These are phyloP conservation scores for Rhagonycha lutea DNA, from an alignment of 2,888 invertebrate genomes.

Conservation along the genomic window DNA sequence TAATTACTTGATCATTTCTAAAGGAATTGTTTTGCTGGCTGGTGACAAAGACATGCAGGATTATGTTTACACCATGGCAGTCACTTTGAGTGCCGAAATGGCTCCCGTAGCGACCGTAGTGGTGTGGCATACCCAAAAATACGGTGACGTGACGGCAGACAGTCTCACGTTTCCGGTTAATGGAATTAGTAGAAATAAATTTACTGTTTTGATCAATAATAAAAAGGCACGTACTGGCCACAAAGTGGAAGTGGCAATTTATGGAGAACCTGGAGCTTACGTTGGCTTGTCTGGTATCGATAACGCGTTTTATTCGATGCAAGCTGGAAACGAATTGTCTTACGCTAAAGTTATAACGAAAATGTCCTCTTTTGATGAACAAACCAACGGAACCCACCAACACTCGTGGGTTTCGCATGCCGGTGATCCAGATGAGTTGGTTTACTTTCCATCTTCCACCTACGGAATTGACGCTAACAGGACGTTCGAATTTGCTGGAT, in stretches of 20 bases:
- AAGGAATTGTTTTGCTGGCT: slow-evolving; percentile 85
- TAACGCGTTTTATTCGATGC: slow-evolving; percentile 88
- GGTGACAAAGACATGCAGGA: slow-evolving; percentile 85
- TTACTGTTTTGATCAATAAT: slow-evolving; percentile 86
- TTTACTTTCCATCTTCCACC: slow-evolving; percentile 86
- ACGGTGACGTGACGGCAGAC: slow-evolving; percentile 88
- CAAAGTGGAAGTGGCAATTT: slow-evolving; percentile 90
- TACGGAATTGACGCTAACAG: slow-evolving; percentile 93
- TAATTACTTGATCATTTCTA: slow-evolving; percentile 90
- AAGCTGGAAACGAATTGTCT: slow-evolving; percentile 88
- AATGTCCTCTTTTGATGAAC: slow-evolving; percentile 86
- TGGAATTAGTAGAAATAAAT: slow-evolving; percentile 92
- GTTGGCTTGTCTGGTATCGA: slow-evolving; percentile 91
- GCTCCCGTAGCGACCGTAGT: slow-evolving; percentile 90
- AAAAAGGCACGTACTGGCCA: slow-evolving; percentile 92
- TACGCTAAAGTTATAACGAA: slow-evolving; percentile 85
- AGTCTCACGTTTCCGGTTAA: slow-evolving; percentile 96
- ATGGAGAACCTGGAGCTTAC: slow-evolving; percentile 92
- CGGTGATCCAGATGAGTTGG: slow-evolving; percentile 82
- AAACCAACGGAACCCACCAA: slow-evolving; percentile 80
- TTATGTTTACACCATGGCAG: slow-evolving; percentile 77
- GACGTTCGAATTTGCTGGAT: slow-evolving; percentile 88
- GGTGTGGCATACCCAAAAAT: slow-evolving; percentile 82
- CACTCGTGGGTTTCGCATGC: slow-evolving; percentile 85
- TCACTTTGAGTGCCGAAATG: slow-evolving; percentile 85